phyloP scores from a whole-genome alignment of 92 coral and sea anemone genomes.

The Isaurus tuberculatus region DNA sequence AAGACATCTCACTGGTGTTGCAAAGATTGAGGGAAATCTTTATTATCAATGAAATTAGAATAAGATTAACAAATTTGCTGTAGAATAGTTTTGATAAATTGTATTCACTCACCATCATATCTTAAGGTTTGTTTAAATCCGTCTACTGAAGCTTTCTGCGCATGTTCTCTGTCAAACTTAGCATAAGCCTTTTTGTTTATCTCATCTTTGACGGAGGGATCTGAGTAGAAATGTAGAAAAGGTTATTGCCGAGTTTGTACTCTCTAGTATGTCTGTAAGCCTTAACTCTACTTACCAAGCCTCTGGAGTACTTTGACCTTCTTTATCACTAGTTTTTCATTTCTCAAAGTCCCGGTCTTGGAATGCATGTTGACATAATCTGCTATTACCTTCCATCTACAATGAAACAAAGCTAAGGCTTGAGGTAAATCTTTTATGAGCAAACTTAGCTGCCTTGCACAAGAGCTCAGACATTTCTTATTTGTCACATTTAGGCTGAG shows the following conservation, averaged over 20 bases:
- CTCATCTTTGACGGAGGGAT: slow-evolving; percentile 77
- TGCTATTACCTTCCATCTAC: slow-evolving; percentile 94
- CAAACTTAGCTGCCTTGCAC: too few relatives aligned
- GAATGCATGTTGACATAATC: slow-evolving; percentile 94
- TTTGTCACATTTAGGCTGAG: too few relatives aligned
- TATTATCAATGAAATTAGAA: too few relatives aligned
- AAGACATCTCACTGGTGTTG: too few relatives aligned
- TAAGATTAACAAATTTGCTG: too few relatives aligned
- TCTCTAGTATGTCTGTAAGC: too few relatives aligned
- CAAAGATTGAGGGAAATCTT: too few relatives aligned
- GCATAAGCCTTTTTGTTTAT: slow-evolving; percentile 93
- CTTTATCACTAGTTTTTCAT: slow-evolving; percentile 92
- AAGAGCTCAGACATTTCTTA: too few relatives aligned
- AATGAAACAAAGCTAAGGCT: not conserved
- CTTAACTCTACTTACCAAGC: slow-evolving; percentile 70
- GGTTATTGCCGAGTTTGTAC: too few relatives aligned
- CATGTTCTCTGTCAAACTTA: slow-evolving; percentile 77
- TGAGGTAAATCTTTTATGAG: too few relatives aligned
- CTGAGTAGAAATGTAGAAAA: slow-evolving; percentile 31
- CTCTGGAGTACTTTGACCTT: slow-evolving; percentile 90
- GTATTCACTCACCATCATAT: slow-evolving; percentile 71
- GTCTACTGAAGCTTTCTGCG: slow-evolving; percentile 58
- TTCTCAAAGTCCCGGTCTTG: slow-evolving; percentile 79
- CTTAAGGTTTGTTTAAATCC: slow-evolving; percentile 75
- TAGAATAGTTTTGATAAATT: too few relatives aligned